These are phyloP conservation scores for Hyphantria cunea DNA, from an alignment of 1,140 invertebrate genomes.

Conservation along the genomic window DNA sequence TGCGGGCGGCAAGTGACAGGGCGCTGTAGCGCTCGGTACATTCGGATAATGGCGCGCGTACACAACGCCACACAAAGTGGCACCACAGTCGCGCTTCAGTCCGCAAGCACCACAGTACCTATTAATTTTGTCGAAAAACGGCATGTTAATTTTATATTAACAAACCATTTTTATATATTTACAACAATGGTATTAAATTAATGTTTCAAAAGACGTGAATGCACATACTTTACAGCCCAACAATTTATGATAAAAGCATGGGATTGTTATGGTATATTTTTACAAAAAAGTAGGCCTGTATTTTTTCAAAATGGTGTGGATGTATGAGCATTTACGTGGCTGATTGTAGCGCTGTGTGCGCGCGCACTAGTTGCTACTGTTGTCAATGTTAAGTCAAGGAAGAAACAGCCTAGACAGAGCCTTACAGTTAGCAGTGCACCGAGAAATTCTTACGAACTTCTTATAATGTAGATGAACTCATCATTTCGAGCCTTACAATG, in stretches of 20 bases:
- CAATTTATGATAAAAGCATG: neutral
- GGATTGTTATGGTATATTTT: neutral
- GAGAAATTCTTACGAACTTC: constrained; percentile 11
- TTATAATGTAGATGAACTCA: no score
- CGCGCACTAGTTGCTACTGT: constrained; percentile 48
- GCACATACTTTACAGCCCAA: constrained; percentile 24
- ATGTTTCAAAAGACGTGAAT: constrained; percentile 22
- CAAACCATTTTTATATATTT: constrained; percentile 16
- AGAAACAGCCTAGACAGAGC: constrained; percentile 30
- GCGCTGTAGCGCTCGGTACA: constrained; percentile 24
- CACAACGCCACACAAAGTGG: constrained; percentile 39
- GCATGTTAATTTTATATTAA: constrained; percentile 13
- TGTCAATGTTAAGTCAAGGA: constrained; percentile 42
- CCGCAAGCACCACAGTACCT: constrained; percentile 27
- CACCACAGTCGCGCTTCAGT: constrained; percentile 32
- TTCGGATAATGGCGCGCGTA: constrained; percentile 32
- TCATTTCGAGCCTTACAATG: no score
- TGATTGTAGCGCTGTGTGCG: constrained; percentile 42
- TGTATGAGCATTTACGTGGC: constrained; percentile 30
- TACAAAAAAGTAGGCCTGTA: neutral
- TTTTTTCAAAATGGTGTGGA: neutral
- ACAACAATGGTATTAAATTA: neutral
- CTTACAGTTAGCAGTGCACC: constrained; percentile 20
- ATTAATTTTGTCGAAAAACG: constrained; percentile 28
- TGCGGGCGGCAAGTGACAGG: constrained; percentile 24